Evolutionary conservation across 2,888 invertebrate genomes (phyloP).

Genomic region (Disparrhopalites patrizii): DNA sequence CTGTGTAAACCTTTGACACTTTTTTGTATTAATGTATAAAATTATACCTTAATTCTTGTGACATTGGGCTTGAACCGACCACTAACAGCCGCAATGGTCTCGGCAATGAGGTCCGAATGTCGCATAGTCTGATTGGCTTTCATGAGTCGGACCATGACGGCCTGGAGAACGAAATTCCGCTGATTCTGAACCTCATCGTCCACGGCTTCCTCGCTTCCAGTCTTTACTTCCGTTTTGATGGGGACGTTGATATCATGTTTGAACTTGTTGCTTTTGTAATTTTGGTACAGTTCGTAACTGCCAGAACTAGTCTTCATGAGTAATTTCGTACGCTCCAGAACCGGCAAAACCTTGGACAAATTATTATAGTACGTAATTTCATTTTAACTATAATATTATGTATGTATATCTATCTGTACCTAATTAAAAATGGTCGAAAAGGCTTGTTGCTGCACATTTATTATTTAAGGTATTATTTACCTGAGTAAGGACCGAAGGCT

Average conservation of each 20-base stretch:
- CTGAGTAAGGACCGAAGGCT: neutral
- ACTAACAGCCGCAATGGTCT: slow-evolving; percentile 13
- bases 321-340: slow-evolving; percentile 6
- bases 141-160: slow-evolving; percentile 17
- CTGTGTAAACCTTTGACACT: too few relatives aligned
- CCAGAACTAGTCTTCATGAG: neutral
- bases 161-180: slow-evolving; percentile 6
- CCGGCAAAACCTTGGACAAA: neutral
- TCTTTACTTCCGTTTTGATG: neutral
- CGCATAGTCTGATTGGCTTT: slow-evolving; percentile 15
- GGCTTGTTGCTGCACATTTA: too few relatives aligned
- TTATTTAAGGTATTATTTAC: too few relatives aligned
- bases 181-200: slow-evolving; percentile 12
- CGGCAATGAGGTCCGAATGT: slow-evolving; percentile 4
- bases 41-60: slow-evolving; percentile 8
- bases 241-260: slow-evolving; percentile 15
- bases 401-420: too few relatives aligned
- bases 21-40: too few relatives aligned
- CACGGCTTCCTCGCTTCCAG: slow-evolving; percentile 6
- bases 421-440: too few relatives aligned
- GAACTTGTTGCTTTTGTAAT: slow-evolving; percentile 9
- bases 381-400: too few relatives aligned
- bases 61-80: slow-evolving; percentile 10
- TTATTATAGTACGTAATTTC: neutral
- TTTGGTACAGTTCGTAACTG: slow-evolving; percentile 1